Conservation (phyloP, 2,797 vertebrate genomes). For the Leptatherina wallacei region DNA sequence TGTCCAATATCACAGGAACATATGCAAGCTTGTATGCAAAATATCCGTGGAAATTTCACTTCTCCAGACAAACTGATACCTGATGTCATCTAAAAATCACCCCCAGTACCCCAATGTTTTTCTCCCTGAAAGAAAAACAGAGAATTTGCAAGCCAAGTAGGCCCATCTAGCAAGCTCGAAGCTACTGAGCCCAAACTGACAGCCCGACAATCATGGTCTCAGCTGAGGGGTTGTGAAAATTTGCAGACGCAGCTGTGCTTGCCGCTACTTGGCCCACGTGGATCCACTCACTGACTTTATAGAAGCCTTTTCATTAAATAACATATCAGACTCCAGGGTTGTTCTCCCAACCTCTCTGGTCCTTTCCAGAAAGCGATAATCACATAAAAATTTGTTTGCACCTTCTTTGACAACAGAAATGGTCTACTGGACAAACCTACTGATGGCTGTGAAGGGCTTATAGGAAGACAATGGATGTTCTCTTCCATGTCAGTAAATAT, state of each 20-base stretch:
- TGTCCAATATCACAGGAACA: not conserved
- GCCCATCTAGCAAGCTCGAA: conserved; percentile 15
- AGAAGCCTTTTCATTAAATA: conserved; percentile 56
- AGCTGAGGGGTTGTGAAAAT: conserved; percentile 42
- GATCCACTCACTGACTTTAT: conserved; percentile 62
- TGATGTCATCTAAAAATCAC: conserved; percentile 29
- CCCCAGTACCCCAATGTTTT: conserved; percentile 44
- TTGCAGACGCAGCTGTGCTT: conserved; percentile 60
- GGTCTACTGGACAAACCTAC: conserved; percentile 27
- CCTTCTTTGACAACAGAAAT: not conserved
- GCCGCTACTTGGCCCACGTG: conserved; percentile 58
- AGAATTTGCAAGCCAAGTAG: conserved; percentile 28
- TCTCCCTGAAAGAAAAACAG: conserved; percentile 44
- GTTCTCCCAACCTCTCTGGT: conserved; percentile 27
- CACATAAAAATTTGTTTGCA: conserved; percentile 13
- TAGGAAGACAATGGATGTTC: conserved; percentile 24
- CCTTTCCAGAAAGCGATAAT: conserved; percentile 11
- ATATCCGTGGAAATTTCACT: conserved; percentile 19
- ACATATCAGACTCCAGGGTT: conserved; percentile 45
- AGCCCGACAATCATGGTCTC: conserved; percentile 42
- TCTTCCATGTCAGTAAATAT: conserved; percentile 38
- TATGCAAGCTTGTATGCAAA: not conserved
- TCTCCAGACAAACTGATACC: conserved; percentile 25
- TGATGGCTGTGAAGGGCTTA: conserved; percentile 26
- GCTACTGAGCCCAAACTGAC: conserved; percentile 18